These are phyloP conservation scores for Nixonia krombeini DNA, from an alignment of 1,140 invertebrate species.

Conservation along the genomic window DNA sequence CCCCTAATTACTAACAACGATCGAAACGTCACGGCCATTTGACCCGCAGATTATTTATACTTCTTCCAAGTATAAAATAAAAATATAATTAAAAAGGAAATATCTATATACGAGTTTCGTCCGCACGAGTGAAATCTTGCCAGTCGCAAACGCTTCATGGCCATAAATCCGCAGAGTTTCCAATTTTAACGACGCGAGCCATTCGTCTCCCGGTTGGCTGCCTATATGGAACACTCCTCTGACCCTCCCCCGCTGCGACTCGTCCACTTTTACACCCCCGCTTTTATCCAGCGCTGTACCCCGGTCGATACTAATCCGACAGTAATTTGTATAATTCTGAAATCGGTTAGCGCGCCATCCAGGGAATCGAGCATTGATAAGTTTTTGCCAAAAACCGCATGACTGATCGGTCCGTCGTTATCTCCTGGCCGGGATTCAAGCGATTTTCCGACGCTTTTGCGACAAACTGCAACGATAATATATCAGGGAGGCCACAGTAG, in stretches of 20 bases:
- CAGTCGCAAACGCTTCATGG: conserved; percentile 31
- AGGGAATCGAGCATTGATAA: conserved; percentile 47
- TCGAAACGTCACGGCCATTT: neutral
- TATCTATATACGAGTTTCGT: conserved; percentile 5
- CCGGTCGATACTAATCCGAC: conserved; percentile 51
- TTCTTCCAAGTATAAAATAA: neutral
- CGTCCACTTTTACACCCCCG: conserved; percentile 17
- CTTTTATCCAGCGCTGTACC: conserved; percentile 14
- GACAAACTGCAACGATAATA: conserved; percentile 49
- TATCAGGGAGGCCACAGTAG: conserved; percentile 27
- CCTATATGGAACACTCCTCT: conserved; percentile 10
- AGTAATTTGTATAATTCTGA: conserved; percentile 58
- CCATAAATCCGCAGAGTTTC: conserved; percentile 54
- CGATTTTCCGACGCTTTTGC: conserved; percentile 46
- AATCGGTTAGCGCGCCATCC: conserved; percentile 45
- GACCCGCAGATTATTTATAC: neutral
- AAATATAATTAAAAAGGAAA: conserved; percentile 7
- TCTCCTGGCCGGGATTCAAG: conserved; percentile 47
- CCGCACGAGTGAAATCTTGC: conserved; percentile 10
- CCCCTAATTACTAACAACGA: neutral
- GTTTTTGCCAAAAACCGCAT: conserved; percentile 52
- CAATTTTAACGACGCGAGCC: conserved; percentile 53
- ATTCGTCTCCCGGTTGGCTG: conserved; percentile 46
- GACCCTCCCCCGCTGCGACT: conserved; percentile 11
- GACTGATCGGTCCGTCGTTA: conserved; percentile 46